Evolutionary conservation across 1,140 invertebrate genomes (phyloP).

Genomic region (Sycobia sp.): DNA sequence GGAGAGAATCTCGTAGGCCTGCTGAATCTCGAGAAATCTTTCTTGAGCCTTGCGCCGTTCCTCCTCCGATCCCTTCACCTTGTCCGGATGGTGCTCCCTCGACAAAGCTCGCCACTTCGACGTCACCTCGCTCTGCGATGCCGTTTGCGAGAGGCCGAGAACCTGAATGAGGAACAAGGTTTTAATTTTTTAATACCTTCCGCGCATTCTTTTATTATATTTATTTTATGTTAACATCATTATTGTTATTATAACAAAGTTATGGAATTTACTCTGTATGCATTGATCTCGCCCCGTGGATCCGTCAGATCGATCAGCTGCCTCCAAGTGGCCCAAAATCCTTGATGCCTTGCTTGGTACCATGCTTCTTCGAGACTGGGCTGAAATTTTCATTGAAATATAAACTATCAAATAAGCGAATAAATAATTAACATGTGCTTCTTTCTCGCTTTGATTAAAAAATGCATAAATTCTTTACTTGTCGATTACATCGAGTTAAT

Average conservation of each 20-base stretch:
- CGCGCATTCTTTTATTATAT: neutral
- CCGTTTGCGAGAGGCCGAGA: slow-evolving; percentile 73
- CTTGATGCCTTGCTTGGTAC: slow-evolving; percentile 76
- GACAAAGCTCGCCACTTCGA: slow-evolving; percentile 79
- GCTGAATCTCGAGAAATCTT: slow-evolving; percentile 90
- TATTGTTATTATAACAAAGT: too few species aligned
- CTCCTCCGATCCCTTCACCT: slow-evolving; percentile 73
- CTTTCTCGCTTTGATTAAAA: too few species aligned
- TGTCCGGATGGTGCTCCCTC: slow-evolving; percentile 91
- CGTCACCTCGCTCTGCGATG: slow-evolving; percentile 86
- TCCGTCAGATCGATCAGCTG: slow-evolving; percentile 86
- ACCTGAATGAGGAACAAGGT: slow-evolving; percentile 61
- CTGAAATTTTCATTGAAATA: slow-evolving; percentile 40
- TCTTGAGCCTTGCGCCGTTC: slow-evolving; percentile 75
- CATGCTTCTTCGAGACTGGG: slow-evolving; percentile 72
- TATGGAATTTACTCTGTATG: slow-evolving; percentile 73
- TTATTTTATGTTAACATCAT: neutral
- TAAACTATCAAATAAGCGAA: too few species aligned
- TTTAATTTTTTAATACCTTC: neutral
- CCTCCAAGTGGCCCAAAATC: slow-evolving; percentile 81
- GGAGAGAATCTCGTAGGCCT: slow-evolving; percentile 89
- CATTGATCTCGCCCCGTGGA: slow-evolving; percentile 87
- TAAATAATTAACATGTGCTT: too few species aligned
- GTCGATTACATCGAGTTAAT: too few species aligned
- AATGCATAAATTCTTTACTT: too few species aligned